phyloP scores from a whole-genome alignment of 2,113 vertebrate species.

The Beaufortia kweichowensis region DNA sequence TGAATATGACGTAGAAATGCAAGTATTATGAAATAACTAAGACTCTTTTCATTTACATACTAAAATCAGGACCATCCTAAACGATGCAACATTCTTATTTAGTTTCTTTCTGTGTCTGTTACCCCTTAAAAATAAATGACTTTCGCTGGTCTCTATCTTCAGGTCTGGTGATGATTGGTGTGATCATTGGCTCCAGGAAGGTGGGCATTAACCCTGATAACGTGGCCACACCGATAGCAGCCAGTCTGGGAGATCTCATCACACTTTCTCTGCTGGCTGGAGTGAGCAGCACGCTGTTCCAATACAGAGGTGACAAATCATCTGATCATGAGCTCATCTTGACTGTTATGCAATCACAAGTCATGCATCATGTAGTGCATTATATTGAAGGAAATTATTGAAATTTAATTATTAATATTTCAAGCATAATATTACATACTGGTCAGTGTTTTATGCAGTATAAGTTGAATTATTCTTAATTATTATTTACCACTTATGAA shows the following conservation, averaged over 20 bases:
- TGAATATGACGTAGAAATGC: too few species aligned
- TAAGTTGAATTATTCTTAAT: too few species aligned
- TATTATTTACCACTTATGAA: background rate
- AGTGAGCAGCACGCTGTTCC: slow-evolving; percentile 84
- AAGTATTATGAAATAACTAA: too few species aligned
- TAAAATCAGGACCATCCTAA: background rate
- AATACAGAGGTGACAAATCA: slow-evolving; percentile 76
- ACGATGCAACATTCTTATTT: background rate
- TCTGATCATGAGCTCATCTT: background rate
- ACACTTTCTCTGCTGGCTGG: slow-evolving; percentile 89
- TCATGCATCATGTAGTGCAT: background rate
- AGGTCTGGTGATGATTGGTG: slow-evolving; percentile 92
- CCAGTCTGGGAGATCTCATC: slow-evolving; percentile 94
- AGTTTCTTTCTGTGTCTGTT: background rate
- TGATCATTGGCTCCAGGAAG: slow-evolving; percentile 88
- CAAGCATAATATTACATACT: too few species aligned
- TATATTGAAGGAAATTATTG: too few species aligned
- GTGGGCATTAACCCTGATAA: slow-evolving; percentile 96
- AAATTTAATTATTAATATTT: too few species aligned
- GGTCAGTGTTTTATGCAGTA: background rate
- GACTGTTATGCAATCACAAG: background rate
- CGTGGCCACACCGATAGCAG: slow-evolving; percentile 93
- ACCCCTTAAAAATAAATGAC: background rate
- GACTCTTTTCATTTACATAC: too few species aligned
- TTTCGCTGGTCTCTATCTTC: background rate